Evolutionary conservation across 2,888 invertebrate genomes (phyloP).

Genomic region (Sialis lutaria): DNA sequence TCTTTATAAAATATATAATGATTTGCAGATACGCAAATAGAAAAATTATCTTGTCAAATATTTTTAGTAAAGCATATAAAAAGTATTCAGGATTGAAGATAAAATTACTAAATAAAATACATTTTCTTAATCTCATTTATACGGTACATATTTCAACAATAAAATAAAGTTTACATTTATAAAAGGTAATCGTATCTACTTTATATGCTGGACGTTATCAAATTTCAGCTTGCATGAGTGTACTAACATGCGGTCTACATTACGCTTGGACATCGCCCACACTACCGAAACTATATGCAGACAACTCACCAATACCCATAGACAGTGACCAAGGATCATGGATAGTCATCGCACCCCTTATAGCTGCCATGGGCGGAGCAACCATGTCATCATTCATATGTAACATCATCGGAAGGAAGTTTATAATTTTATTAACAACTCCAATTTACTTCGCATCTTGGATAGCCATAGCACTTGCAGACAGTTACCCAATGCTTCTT

Average conservation of each 20-base stretch:
- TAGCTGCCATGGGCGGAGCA: slow-evolving; percentile 44
- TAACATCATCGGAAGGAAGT: slow-evolving; percentile 49
- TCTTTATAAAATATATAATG: too few species aligned
- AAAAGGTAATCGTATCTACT: too few species aligned
- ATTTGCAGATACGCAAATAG: too few species aligned
- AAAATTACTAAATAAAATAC: too few species aligned
- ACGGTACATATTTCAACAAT: too few species aligned
- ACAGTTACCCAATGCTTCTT: slow-evolving; percentile 36
- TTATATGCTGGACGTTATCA: not conserved
- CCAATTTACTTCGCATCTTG: slow-evolving; percentile 43
- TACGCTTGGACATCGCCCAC: slow-evolving; percentile 44
- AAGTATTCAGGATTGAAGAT: too few species aligned
- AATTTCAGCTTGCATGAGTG: slow-evolving; percentile 20
- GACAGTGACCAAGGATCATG: slow-evolving; percentile 35
- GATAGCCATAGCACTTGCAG: slow-evolving; percentile 41
- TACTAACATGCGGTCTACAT: slow-evolving; percentile 22
- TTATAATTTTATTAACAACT: slow-evolving; percentile 39
- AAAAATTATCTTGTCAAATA: too few species aligned
- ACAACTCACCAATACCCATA: slow-evolving; percentile 28
- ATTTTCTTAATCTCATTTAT: too few species aligned
- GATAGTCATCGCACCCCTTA: slow-evolving; percentile 45
- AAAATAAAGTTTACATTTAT: too few species aligned
- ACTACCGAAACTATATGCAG: slow-evolving; percentile 29
- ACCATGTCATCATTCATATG: slow-evolving; percentile 41
- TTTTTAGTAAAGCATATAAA: too few species aligned